These are phyloP conservation scores for Lampris megalopsis DNA, from an alignment of 2,113 vertebrate genomes.

Conservation along the genomic window DNA sequence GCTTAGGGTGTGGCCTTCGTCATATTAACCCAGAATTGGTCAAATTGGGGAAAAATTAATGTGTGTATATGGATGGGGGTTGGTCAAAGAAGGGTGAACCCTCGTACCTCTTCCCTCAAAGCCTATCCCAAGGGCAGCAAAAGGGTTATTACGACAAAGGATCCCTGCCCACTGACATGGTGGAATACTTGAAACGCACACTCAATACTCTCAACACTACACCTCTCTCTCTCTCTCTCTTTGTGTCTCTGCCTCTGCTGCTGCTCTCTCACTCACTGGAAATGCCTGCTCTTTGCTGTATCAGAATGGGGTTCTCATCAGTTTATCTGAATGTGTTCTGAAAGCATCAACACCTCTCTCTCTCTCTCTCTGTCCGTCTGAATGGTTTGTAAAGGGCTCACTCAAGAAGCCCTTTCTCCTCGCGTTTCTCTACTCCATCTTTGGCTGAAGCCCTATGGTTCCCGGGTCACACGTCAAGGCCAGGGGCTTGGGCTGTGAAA, in stretches of 20 bases:
- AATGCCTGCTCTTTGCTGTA: slow-evolving; percentile 15
- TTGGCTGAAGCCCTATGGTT: background rate
- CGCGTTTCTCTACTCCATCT: background rate
- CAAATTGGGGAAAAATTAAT: no score
- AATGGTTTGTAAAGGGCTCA: background rate
- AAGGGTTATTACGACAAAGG: no score
- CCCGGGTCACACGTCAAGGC: background rate
- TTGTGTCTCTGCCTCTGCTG: slow-evolving; percentile 14
- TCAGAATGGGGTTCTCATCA: background rate
- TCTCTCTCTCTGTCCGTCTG: background rate
- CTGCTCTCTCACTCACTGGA: slow-evolving; percentile 16
- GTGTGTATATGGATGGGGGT: no score
- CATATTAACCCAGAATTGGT: no score
- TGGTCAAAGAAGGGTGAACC: background rate
- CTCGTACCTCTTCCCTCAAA: background rate
- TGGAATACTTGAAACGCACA: slow-evolving; percentile 57
- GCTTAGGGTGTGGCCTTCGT: slow-evolving; percentile 72
- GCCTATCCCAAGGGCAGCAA: no score
- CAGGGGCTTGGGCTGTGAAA: slow-evolving; percentile 74
- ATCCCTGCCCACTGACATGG: slow-evolving; percentile 1
- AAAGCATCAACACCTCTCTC: slow-evolving; percentile 7
- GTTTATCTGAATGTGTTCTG: slow-evolving; percentile 24
- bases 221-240: slow-evolving; percentile 2
- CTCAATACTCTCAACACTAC: slow-evolving; percentile 20
- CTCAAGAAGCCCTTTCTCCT: background rate